These are phyloP conservation scores for Pseudois nayaur DNA, from an alignment of 2,113 vertebrate genomes.

Conservation along the genomic window DNA sequence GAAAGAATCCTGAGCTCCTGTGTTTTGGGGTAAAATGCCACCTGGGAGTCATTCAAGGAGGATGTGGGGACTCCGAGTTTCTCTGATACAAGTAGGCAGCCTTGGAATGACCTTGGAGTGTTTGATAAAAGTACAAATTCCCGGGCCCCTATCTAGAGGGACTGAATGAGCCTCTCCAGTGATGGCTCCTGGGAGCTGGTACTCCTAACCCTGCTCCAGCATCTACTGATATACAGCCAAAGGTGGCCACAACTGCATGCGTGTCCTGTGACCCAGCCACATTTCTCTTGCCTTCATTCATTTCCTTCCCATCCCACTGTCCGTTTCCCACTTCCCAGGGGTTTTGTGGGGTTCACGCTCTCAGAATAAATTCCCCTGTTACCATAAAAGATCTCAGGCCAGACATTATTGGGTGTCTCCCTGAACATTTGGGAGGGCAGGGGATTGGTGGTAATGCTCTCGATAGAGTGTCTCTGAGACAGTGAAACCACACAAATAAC, in stretches of 20 bases:
- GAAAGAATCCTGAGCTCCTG: neutral
- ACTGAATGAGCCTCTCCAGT: neutral
- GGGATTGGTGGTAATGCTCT: neutral
- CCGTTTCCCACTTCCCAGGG: neutral
- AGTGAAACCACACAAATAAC: neutral
- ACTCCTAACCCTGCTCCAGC: neutral
- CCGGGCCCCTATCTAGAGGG: neutral
- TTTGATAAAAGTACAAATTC: neutral
- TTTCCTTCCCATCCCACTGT: neutral
- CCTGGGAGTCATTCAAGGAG: neutral
- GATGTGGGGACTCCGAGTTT: neutral
- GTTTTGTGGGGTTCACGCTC: neutral
- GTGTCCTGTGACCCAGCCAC: fast-evolving
- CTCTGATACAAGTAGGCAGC: neutral
- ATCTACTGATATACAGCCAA: fast-evolving
- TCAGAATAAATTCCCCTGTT: neutral
- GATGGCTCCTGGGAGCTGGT: neutral
- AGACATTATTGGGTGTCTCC: fast-evolving
- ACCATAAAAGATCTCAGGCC: neutral
- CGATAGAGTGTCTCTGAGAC: neutral
- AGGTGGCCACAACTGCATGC: neutral
- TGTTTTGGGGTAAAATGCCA: neutral
- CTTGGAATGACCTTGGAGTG: neutral
- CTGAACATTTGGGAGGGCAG: neutral
- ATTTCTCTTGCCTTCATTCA: neutral